These are phyloP conservation scores for Ericerus pela DNA, from an alignment of 1,140 invertebrate species.

Conservation along the genomic window DNA sequence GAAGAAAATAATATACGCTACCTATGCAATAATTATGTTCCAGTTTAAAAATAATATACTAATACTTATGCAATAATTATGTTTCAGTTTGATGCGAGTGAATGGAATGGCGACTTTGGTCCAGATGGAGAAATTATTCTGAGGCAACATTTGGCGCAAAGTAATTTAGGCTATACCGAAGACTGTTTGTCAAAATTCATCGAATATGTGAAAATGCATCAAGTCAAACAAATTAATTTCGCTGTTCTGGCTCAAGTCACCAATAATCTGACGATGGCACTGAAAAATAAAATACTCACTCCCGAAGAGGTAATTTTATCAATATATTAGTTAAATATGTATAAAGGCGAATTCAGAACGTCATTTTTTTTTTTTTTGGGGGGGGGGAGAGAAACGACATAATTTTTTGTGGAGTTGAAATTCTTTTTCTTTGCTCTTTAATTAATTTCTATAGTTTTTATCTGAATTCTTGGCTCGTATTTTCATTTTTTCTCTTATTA, in stretches of 20 bases:
- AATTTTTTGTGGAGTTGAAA: too few relatives aligned
- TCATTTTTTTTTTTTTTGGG: background rate
- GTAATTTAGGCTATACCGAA: slow-evolving; percentile 55
- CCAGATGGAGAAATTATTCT: slow-evolving; percentile 65
- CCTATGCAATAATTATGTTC: background rate
- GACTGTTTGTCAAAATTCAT: slow-evolving; percentile 55
- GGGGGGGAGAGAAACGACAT: background rate
- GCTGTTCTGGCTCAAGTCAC: slow-evolving; percentile 50
- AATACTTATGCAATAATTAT: too few relatives aligned
- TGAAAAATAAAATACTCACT: slow-evolving; percentile 43
- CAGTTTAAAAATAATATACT: slow-evolving; percentile 11
- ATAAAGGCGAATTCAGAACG: too few relatives aligned
- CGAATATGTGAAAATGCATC: slow-evolving; percentile 54
- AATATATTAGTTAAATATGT: too few relatives aligned
- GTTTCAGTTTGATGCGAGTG: slow-evolving; percentile 49
- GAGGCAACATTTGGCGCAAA: slow-evolving; percentile 81
- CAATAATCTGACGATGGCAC: slow-evolving; percentile 44
- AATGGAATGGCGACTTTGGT: slow-evolving; percentile 74
- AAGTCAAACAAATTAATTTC: slow-evolving; percentile 59
- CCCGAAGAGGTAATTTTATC: slow-evolving; percentile 42
- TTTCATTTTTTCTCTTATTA: too few relatives aligned
- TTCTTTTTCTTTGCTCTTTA: too few relatives aligned
- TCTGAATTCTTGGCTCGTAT: too few relatives aligned
- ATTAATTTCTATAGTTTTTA: too few relatives aligned
- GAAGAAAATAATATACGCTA: background rate